Conservation (phyloP, 2,888 invertebrate species). For the Drosophila meridiana region DNA sequence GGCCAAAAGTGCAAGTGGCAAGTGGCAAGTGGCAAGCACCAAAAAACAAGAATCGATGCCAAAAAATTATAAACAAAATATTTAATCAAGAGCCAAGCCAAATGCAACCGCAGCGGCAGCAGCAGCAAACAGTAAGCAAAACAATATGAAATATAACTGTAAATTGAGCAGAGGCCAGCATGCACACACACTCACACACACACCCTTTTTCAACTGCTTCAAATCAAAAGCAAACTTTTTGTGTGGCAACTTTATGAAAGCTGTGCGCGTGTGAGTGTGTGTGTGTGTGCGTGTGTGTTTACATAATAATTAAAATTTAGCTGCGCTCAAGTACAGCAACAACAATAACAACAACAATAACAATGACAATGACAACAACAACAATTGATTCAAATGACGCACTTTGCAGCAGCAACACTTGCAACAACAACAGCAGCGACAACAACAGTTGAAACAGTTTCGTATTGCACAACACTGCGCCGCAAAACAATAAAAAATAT, state of each 20-base stretch:
- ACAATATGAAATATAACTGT: slow-evolving; percentile 24
- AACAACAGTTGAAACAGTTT: slow-evolving; percentile 28
- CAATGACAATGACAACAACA: slow-evolving; percentile 4
- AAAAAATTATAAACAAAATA: slow-evolving; percentile 45
- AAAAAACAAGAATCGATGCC: slow-evolving; percentile 39
- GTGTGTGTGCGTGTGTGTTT: slow-evolving; percentile 23
- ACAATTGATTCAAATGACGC: slow-evolving; percentile 54
- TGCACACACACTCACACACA: neutral
- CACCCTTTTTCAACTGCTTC: neutral
- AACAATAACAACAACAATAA: slow-evolving; percentile 6
- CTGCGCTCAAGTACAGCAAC: slow-evolving; percentile 52
- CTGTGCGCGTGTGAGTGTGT: neutral
- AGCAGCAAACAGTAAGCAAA: slow-evolving; percentile 20
- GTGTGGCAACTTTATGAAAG: slow-evolving; percentile 46
- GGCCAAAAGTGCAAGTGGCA: slow-evolving; percentile 55
- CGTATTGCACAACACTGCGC: slow-evolving; percentile 50
- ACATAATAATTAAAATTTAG: slow-evolving; percentile 72
- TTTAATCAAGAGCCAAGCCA: slow-evolving; percentile 47
- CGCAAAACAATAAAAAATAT: slow-evolving; percentile 19
- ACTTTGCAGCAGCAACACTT: slow-evolving; percentile 32
- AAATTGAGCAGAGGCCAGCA: slow-evolving; percentile 25
- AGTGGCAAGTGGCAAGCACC: slow-evolving; percentile 1
- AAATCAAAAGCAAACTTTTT: slow-evolving; percentile 39
- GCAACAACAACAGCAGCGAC: slow-evolving; percentile 23
- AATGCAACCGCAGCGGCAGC: slow-evolving; percentile 27